Conservation (phyloP, 2,888 invertebrate species). For the Trichogramma evanescens region DNA sequence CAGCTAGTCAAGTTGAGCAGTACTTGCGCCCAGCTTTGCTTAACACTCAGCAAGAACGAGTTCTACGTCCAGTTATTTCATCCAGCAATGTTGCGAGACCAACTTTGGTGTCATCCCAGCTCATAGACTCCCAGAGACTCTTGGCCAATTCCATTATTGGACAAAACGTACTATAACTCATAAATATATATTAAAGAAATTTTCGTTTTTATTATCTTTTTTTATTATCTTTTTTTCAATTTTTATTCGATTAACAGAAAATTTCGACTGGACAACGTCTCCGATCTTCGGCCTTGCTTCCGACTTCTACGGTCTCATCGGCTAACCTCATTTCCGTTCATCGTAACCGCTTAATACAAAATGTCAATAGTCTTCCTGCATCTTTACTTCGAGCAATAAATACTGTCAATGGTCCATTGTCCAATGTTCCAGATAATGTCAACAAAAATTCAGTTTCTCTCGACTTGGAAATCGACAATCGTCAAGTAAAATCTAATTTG, state of each 20-base stretch:
- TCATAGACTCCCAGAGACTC: neutral
- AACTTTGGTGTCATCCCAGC: neutral
- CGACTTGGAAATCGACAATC: constrained; percentile 29
- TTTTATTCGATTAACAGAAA: too few species aligned
- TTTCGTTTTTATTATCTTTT: too few species aligned
- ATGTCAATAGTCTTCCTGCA: too few species aligned
- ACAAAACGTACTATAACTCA: too few species aligned
- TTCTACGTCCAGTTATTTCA: constrained; percentile 15
- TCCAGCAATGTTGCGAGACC: constrained; percentile 3
- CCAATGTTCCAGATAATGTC: too few species aligned
- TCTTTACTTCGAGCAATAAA: too few species aligned
- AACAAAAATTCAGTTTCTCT: neutral
- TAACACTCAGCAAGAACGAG: too few species aligned
- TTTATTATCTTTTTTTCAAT: too few species aligned
- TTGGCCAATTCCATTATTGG: too few species aligned
- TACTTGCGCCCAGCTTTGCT: constrained; percentile 15
- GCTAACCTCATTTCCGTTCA: constrained; percentile 24
- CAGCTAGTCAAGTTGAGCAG: neutral
- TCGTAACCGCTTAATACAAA: neutral
- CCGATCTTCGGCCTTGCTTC: constrained; percentile 14
- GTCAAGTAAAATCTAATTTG: constrained; percentile 18
- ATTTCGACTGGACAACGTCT: neutral
- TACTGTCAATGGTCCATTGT: too few species aligned
- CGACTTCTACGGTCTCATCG: constrained; percentile 22
- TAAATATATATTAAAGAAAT: too few species aligned